A percentile compares a stretch with the other conserved stretches of the same genome.
These are phyloP conservation scores for Apus apus DNA, from an alignment of 2,113 vertebrate genomes.

Conservation along the genomic window DNA sequence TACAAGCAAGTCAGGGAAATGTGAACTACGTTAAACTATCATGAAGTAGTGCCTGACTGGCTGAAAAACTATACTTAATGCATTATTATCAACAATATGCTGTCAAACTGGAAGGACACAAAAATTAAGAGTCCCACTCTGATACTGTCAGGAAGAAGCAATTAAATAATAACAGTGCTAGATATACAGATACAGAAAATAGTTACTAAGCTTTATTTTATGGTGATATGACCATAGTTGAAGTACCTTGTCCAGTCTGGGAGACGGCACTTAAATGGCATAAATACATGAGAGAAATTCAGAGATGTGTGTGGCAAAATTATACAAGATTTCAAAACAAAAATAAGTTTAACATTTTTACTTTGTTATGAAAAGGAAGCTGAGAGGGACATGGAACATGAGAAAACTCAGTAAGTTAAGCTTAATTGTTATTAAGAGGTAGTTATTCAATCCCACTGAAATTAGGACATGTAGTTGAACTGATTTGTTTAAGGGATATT, in stretches of 20 bases:
- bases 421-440: not conserved
- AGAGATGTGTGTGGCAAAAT: not conserved
- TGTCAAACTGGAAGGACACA: conserved; percentile 1
- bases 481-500: not conserved
- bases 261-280: not conserved
- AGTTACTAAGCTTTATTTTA: conserved; percentile 12
- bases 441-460: not conserved
- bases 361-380: not conserved
- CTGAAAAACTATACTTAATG: conserved; percentile 12
- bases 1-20: not conserved
- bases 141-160: not conserved
- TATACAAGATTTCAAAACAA: not conserved
- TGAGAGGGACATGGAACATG: not conserved
- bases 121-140: not conserved
- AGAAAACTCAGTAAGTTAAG: not conserved
- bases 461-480: not conserved
- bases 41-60: not conserved
- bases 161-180: not conserved
- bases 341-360: not conserved
- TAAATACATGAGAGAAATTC: not conserved
- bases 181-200: not conserved
- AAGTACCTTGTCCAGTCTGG: not conserved
- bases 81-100: not conserved
- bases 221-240: not conserved
- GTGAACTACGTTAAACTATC: not conserved